A percentile compares a stretch with the other conserved stretches of the same genome.
These are phyloP conservation scores for Zaprionus tsacasi DNA, from an alignment of 1,140 invertebrate species.

Conservation along the genomic window DNA sequence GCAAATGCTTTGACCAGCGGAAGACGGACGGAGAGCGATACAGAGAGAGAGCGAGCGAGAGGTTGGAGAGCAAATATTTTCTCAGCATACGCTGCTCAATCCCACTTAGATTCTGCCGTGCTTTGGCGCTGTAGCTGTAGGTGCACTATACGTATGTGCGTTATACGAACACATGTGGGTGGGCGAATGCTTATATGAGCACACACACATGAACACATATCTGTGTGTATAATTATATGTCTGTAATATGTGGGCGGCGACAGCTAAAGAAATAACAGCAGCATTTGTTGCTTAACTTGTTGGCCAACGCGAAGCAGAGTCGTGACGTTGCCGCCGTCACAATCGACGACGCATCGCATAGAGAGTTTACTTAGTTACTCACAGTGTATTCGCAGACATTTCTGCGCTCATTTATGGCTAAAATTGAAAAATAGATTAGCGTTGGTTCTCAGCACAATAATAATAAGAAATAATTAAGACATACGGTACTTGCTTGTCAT, in stretches of 20 bases:
- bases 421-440: background rate
- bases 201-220: constrained; percentile 31
- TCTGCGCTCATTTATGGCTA: background rate
- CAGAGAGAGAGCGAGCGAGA: background rate
- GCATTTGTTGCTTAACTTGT: constrained; percentile 56
- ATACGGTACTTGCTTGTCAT: too few relatives aligned
- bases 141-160: constrained; percentile 29
- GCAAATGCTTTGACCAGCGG: constrained; percentile 30
- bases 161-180: constrained; percentile 40
- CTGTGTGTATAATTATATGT: constrained; percentile 36
- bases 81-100: constrained; percentile 23
- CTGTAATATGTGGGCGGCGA: constrained; percentile 56
- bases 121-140: constrained; percentile 12
- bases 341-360: constrained; percentile 24
- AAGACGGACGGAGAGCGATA: constrained; percentile 9
- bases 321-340: constrained; percentile 57
- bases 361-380: constrained; percentile 24
- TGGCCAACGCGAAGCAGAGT: constrained; percentile 41
- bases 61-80: constrained; percentile 13
- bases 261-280: constrained; percentile 32
- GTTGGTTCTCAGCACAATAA: background rate
- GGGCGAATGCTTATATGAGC: constrained; percentile 15
- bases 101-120: constrained; percentile 24
- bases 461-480: too few relatives aligned
- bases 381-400: background rate